Evolutionary conservation across 2,113 vertebrate genomes (phyloP).

Genomic region (Podocnemis expansa): DNA sequence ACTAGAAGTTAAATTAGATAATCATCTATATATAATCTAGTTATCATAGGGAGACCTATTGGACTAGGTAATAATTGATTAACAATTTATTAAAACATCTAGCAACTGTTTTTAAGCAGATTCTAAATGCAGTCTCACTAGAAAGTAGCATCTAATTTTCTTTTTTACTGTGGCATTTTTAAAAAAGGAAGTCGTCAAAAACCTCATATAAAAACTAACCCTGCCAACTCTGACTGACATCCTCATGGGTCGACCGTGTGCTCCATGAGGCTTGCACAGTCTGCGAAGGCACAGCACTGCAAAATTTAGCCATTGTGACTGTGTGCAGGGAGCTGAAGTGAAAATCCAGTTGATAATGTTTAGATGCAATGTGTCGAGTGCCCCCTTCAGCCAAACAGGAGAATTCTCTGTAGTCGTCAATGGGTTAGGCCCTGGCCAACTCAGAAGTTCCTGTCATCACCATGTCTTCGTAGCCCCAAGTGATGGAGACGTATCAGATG

Average conservation of each 20-base stretch:
- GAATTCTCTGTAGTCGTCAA: not conserved
- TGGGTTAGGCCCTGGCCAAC: not conserved
- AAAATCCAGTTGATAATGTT: not conserved
- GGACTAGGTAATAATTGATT: not conserved
- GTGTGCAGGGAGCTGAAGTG: not conserved
- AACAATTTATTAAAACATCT: not conserved
- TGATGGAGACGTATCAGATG: not conserved
- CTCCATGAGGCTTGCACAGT: not conserved
- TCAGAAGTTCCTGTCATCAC: not conserved
- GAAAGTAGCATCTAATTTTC: not conserved
- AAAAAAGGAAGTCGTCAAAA: not conserved
- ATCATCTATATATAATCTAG: no score
- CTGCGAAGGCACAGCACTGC: not conserved
- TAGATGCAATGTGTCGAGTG: not conserved
- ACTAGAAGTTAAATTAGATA: not conserved
- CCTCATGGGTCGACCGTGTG: not conserved
- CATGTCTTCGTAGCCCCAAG: no score
- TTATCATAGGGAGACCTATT: not conserved
- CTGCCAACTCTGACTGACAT: not conserved
- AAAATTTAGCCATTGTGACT: not conserved
- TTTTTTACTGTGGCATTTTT: not conserved
- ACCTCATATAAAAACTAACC: not conserved
- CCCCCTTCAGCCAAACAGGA: not conserved
- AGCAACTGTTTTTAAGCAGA: not conserved
- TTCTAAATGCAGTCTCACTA: not conserved